Evolutionary conservation across 1,140 invertebrate genomes (phyloP).

Genomic region (Ctenoplectra terminalis): DNA sequence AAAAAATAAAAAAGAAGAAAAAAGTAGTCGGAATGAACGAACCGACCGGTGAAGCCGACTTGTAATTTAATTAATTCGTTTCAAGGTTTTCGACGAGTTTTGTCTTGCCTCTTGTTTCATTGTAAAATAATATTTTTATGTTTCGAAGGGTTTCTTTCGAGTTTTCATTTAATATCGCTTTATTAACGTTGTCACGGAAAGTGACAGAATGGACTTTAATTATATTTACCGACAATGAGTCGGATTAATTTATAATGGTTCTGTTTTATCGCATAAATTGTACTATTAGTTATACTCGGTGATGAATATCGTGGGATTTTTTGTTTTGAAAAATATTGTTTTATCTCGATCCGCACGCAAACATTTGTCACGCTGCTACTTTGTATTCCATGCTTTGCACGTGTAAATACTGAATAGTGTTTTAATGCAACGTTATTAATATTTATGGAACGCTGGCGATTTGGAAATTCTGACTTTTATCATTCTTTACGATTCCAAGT

Average conservation of each 20-base stretch:
- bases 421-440: not conserved
- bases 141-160: too few species aligned
- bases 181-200: not conserved
- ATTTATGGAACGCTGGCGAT: not conserved
- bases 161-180: too few species aligned
- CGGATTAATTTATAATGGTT: not conserved
- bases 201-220: too few species aligned
- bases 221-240: not conserved
- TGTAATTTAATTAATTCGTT: too few species aligned
- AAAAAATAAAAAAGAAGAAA: not conserved
- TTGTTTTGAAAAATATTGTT: too few species aligned
- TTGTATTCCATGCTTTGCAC: not conserved
- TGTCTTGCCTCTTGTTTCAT: too few species aligned
- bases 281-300: not conserved
- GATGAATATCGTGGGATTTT: too few species aligned
- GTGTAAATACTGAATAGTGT: not conserved
- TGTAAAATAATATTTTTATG: too few species aligned
- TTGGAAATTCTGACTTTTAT: too few species aligned
- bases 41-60: too few species aligned
- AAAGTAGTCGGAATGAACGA: not conserved
- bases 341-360: constrained; percentile 5
- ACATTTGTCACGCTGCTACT: not conserved
- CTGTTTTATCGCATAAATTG: not conserved
- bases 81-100: too few species aligned
- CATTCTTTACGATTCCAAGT: too few species aligned